Evolutionary conservation across 2,797 vertebrate genomes (phyloP).

Genomic region (Sylvilagus floridanus): DNA sequence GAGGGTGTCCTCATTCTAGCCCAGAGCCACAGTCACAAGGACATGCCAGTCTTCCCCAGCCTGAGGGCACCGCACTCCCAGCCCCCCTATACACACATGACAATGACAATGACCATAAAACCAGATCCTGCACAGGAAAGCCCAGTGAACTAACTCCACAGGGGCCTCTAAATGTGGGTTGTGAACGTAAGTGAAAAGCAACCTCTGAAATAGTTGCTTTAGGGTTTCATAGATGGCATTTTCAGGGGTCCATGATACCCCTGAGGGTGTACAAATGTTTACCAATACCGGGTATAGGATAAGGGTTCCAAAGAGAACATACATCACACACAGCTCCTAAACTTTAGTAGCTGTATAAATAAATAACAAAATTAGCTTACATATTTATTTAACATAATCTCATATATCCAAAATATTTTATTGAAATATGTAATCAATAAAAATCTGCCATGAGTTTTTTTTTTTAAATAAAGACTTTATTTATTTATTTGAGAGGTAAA

Average conservation of each 20-base stretch:
- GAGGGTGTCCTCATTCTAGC: not conserved
- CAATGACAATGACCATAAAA: fast-evolving
- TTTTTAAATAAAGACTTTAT: no score
- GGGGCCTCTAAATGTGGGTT: not conserved
- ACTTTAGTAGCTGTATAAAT: not conserved
- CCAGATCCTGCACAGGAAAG: not conserved
- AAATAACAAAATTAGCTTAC: not conserved
- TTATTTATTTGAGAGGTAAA: no score
- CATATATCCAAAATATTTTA: not conserved
- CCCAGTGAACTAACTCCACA: not conserved
- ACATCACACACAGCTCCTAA: not conserved
- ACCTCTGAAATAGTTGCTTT: not conserved
- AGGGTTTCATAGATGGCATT: not conserved
- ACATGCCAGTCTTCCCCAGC: fast-evolving
- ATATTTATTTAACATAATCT: not conserved
- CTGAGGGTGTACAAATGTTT: not conserved
- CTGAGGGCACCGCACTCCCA: not conserved
- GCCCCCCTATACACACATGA: not conserved
- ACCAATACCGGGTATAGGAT: not conserved
- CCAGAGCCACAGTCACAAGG: not conserved
- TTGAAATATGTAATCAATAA: not conserved
- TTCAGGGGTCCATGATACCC: not conserved
- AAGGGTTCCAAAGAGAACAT: not conserved
- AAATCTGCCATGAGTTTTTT: not conserved
- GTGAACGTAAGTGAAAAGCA: not conserved